Conservation (phyloP, 2,797 vertebrate genomes). For the Decapterus maruadsi region DNA sequence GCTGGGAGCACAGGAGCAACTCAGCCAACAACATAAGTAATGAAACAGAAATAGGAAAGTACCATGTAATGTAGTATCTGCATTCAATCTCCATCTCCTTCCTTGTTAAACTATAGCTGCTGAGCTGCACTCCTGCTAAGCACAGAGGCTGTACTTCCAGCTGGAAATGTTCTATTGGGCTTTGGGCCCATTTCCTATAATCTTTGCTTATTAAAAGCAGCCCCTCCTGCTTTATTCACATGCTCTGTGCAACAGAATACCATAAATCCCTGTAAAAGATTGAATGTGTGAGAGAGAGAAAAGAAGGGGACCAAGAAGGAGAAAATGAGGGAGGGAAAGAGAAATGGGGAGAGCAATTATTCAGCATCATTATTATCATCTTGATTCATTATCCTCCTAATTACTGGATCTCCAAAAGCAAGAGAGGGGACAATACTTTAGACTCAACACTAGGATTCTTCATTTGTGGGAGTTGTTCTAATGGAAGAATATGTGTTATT, state of each 20-base stretch:
- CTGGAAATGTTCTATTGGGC: conserved; percentile 86
- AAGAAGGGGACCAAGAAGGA: conserved; percentile 26
- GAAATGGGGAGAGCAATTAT: conserved; percentile 60
- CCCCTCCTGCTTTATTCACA: conserved; percentile 79
- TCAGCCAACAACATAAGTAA: conserved; percentile 59
- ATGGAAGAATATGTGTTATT: conserved; percentile 34
- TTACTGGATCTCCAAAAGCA: conserved; percentile 52
- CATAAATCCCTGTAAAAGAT: conserved; percentile 76
- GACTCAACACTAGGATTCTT: conserved; percentile 21
- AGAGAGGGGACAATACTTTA: conserved; percentile 35
- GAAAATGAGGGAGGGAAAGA: conserved; percentile 46
- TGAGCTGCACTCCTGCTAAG: conserved; percentile 65
- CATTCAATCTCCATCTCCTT: conserved; percentile 74
- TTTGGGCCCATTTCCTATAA: conserved; percentile 83
- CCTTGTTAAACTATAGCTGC: conserved; percentile 70
- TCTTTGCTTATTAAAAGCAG: conserved; percentile 84
- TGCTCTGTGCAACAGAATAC: conserved; percentile 72
- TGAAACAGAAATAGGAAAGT: conserved; percentile 74
- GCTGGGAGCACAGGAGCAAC: conserved; percentile 53
- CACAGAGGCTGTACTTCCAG: conserved; percentile 77
- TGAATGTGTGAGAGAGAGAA: conserved; percentile 50
- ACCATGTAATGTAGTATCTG: conserved; percentile 75
- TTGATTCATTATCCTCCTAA: conserved; percentile 66
- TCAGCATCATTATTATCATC: conserved; percentile 66
- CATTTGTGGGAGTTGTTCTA: conserved; percentile 36